Evolutionary conservation across 2,113 vertebrate species (phyloP).

Genomic region (Varanus salvator): DNA sequence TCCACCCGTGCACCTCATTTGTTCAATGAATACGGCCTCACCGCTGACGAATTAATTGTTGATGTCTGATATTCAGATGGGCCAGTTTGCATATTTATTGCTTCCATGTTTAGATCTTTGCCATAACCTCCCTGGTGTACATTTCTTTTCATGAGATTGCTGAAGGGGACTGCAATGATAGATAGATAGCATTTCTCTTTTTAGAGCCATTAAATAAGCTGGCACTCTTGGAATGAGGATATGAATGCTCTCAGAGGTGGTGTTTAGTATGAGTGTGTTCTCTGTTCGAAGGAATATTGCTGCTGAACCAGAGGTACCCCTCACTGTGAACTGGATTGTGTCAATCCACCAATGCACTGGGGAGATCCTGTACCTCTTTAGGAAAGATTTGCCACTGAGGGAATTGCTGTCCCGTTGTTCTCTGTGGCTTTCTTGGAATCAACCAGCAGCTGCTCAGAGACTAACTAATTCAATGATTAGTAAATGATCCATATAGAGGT

Average conservation of each 20-base stretch:
- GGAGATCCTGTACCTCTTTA: conserved; percentile 76
- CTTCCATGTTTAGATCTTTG: conserved; percentile 36
- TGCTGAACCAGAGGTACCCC: conserved; percentile 73
- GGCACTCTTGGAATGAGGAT: conserved; percentile 38
- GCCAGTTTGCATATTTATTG: not conserved
- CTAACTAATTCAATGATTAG: conserved; percentile 69
- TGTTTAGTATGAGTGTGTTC: conserved; percentile 56
- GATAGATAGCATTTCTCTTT: conserved; percentile 36
- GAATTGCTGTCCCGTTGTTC: conserved; percentile 42
- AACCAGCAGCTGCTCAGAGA: conserved; percentile 67
- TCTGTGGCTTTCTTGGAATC: conserved; percentile 64
- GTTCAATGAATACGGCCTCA: not conserved
- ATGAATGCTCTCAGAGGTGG: conserved; percentile 43
- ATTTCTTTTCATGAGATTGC: conserved; percentile 31
- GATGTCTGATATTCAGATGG: fast-evolving
- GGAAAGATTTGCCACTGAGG: conserved; percentile 65
- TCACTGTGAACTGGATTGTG: conserved; percentile 68
- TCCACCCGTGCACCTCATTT: not conserved
- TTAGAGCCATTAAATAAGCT: conserved; percentile 58
- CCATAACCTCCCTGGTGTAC: conserved; percentile 24
- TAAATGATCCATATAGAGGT: conserved; percentile 52
- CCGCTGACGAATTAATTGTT: not conserved
- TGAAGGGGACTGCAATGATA: not conserved
- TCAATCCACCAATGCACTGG: conserved; percentile 76
- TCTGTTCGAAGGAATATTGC: conserved; percentile 58